These are phyloP conservation scores for Siphamia tubifer DNA, from an alignment of 2,113 vertebrate species.

Conservation along the genomic window DNA sequence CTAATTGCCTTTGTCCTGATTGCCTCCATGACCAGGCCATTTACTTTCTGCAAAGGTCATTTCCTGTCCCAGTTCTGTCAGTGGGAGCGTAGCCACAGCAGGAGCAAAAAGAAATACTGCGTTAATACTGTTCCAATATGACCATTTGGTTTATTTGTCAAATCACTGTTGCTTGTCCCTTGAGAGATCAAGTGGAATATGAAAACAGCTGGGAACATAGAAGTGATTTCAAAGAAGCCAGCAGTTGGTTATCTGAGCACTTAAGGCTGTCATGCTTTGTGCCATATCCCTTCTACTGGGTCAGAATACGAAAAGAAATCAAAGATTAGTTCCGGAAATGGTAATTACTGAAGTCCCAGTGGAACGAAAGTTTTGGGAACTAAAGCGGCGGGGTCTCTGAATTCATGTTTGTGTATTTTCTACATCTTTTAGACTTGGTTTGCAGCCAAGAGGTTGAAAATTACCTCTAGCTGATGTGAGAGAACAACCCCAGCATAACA, in stretches of 20 bases:
- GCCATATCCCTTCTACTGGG: not conserved
- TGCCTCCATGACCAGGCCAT: conserved; percentile 52
- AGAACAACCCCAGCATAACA: too few relatives aligned
- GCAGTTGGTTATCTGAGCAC: conserved; percentile 47
- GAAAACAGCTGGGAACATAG: conserved; percentile 62
- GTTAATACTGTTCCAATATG: conserved; percentile 27
- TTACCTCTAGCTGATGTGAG: too few relatives aligned
- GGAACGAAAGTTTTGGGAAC: not conserved
- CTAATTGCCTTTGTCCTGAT: conserved; percentile 74
- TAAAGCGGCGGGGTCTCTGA: not conserved
- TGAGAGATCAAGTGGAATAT: conserved; percentile 29
- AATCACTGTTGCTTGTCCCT: conserved; percentile 31
- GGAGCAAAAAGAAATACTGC: conserved; percentile 4
- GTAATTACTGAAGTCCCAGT: not conserved
- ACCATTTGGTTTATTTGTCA: conserved; percentile 50
- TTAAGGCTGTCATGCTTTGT: conserved; percentile 40
- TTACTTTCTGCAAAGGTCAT: conserved; percentile 63
- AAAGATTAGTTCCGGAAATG: not conserved
- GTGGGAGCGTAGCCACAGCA: conserved; percentile 1
- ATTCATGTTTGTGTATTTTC: not conserved
- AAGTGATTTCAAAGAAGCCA: conserved; percentile 18
- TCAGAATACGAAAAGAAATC: conserved; percentile 20
- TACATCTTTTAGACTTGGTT: too few relatives aligned
- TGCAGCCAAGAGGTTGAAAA: too few relatives aligned
- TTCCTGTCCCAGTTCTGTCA: conserved; percentile 52